phyloP scores from a whole-genome alignment of 2,113 vertebrate genomes.

The Cavia aperea region DNA sequence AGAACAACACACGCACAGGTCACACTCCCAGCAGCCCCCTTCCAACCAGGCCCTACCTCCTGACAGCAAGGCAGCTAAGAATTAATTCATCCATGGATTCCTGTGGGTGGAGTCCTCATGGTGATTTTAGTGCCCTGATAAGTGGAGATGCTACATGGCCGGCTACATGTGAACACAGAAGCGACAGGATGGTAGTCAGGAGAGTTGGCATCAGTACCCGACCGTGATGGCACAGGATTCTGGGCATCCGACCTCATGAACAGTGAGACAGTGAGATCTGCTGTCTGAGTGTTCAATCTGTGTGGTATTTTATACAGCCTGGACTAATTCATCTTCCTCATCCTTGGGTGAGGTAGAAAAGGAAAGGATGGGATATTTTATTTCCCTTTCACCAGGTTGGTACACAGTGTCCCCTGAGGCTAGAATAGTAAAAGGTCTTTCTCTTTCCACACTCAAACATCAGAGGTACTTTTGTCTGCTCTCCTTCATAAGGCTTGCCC shows the following conservation, averaged over 20 bases:
- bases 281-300: background rate
- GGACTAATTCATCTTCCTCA: background rate
- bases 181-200: background rate
- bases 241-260: background rate
- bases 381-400: background rate
- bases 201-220: rapidly evolving
- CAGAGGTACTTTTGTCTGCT: background rate
- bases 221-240: too few species aligned
- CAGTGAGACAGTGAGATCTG: background rate
- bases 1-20: background rate
- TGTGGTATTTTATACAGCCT: background rate
- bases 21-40: background rate
- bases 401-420: background rate
- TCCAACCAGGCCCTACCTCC: background rate
- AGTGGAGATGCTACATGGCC: background rate
- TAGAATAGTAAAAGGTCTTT: background rate
- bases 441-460: background rate
- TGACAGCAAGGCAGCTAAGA: background rate
- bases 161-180: background rate
- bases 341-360: background rate
- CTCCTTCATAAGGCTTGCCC: background rate
- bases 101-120: background rate
- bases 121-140: background rate
- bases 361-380: background rate
- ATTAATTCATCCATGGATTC: background rate